Evolutionary conservation across 1,140 invertebrate species (phyloP).

Genomic region (Chironomus striatipennis): DNA sequence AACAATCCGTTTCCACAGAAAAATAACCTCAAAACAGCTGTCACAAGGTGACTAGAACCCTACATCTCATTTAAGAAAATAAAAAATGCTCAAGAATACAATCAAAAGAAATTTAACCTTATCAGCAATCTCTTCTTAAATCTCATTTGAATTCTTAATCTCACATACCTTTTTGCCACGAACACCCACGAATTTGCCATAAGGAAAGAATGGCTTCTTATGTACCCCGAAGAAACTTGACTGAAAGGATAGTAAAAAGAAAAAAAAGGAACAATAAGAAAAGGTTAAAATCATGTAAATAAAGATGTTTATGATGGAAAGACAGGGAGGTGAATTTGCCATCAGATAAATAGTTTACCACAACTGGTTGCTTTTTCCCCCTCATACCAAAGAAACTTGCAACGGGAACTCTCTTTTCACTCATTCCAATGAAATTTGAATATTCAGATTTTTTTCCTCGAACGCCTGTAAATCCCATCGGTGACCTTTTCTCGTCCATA

Average conservation of each 20-base stretch:
- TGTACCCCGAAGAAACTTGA: not conserved
- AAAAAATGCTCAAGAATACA: not conserved
- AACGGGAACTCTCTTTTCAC: not conserved
- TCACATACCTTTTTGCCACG: not conserved
- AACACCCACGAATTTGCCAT: conserved; percentile 1
- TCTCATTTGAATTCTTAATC: not conserved
- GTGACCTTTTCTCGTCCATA: not conserved
- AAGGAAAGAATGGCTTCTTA: not conserved
- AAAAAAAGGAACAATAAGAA: not conserved
- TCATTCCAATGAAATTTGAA: not conserved
- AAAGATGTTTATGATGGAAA: not conserved
- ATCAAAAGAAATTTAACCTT: too few species aligned
- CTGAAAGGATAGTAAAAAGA: not conserved
- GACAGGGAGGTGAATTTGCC: too few species aligned
- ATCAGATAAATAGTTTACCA: not conserved
- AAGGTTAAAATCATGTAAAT: conserved; percentile 3
- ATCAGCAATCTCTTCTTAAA: not conserved
- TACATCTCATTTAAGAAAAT: not conserved
- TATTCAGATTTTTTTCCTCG: conserved; percentile 4
- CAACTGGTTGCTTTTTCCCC: not conserved
- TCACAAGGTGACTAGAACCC: too few species aligned
- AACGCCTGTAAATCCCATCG: not conserved
- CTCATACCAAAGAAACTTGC: conserved; percentile 9
- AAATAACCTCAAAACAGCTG: too few species aligned
- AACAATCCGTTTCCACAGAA: too few species aligned